phyloP scores from a whole-genome alignment of 2,797 vertebrate species.

The Peromyscus eremicus region DNA sequence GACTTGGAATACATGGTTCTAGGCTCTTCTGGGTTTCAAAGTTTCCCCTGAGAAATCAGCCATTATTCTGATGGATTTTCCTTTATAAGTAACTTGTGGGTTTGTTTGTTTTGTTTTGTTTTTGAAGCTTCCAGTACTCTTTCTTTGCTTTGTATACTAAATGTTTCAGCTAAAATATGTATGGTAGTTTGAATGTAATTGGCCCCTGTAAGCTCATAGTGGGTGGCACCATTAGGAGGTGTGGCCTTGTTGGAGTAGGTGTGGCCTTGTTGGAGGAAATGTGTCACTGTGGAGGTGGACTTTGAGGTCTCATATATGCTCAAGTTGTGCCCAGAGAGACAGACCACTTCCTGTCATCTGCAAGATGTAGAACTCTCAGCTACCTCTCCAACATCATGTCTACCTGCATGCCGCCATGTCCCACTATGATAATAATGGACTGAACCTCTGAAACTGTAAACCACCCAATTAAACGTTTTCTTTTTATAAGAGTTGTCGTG shows the following conservation, averaged over 20 bases:
- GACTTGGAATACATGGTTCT: neutral
- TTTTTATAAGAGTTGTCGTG: too few species aligned
- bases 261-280: too few species aligned
- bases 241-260: too few species aligned
- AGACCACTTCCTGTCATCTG: neutral
- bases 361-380: neutral
- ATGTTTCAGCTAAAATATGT: neutral
- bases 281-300: too few species aligned
- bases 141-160: neutral
- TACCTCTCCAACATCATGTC: neutral
- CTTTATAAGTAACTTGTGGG: neutral
- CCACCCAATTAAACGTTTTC: too few species aligned
- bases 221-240: neutral
- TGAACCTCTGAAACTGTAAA: neutral
- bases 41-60: neutral
- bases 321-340: too few species aligned
- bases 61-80: neutral
- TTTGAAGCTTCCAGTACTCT: neutral
- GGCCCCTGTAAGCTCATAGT: neutral
- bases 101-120: neutral
- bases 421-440: neutral
- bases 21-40: neutral
- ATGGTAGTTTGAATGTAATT: neutral
- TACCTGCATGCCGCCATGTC: too few species aligned
- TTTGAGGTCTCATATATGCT: too few species aligned